Percentiles rank a stretch among this genome's conserved stretches.
Conservation (phyloP, 2,113 vertebrate species). For the Lepus europaeus region DNA sequence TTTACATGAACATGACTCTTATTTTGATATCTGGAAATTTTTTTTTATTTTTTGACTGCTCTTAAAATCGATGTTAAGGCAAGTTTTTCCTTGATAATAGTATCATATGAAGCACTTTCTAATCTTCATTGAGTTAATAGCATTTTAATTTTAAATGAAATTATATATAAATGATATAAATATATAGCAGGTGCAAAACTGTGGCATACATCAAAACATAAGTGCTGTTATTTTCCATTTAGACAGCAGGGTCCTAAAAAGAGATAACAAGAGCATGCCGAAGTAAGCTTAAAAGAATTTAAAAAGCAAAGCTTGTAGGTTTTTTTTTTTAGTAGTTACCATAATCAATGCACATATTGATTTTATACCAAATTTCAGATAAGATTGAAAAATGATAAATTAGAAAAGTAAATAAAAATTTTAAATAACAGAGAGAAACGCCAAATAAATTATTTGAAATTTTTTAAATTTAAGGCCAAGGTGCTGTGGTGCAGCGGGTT, state of each 20-base stretch:
- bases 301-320: neutral
- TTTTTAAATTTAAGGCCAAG: neutral
- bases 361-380: slow-evolving; percentile 55
- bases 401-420: neutral
- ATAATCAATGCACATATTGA: neutral
- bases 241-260: slow-evolving; percentile 23
- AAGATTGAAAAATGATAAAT: neutral
- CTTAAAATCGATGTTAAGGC: slow-evolving; percentile 32
- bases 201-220: slow-evolving; percentile 52
- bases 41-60: slow-evolving; percentile 33
- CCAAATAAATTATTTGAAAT: neutral
- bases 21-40: slow-evolving; percentile 46
- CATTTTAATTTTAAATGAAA: slow-evolving; percentile 77
- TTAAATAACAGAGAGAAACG: neutral
- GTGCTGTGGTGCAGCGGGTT: no score
- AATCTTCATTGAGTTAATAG: slow-evolving; percentile 52
- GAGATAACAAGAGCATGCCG: slow-evolving; percentile 50
- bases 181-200: slow-evolving; percentile 60
- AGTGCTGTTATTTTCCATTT: slow-evolving; percentile 56
- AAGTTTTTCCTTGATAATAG: slow-evolving; percentile 2
- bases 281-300: slow-evolving; percentile 56
- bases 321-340: neutral
- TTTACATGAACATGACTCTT: neutral
- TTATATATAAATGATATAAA: slow-evolving; percentile 64
- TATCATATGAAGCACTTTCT: slow-evolving; percentile 17